Percentiles rank a stretch among this genome's conserved stretches.
These are phyloP conservation scores for Gymnoscopelus braueri DNA, from an alignment of 2,797 vertebrate genomes.

Conservation along the genomic window DNA sequence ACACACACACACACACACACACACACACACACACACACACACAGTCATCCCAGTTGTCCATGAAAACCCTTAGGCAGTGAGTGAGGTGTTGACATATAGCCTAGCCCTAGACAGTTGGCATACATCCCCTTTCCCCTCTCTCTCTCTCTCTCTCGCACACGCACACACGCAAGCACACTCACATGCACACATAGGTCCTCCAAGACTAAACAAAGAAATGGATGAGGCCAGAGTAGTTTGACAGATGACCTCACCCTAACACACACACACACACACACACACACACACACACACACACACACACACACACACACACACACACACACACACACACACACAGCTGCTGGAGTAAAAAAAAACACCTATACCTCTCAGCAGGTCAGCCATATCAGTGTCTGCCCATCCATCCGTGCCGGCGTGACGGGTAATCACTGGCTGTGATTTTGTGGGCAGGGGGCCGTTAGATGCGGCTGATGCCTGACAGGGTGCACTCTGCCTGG, in stretches of 20 bases:
- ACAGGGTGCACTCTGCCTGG: conserved; percentile 65
- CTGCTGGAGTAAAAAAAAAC: conserved; percentile 42
- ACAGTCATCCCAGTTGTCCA: neutral
- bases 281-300: conserved; percentile 16
- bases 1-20: conserved; percentile 13
- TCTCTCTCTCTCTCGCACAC: too few relatives aligned
- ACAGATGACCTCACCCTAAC: conserved; percentile 37
- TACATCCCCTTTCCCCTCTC: too few relatives aligned
- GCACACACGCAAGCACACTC: neutral
- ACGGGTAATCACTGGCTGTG: conserved; percentile 80
- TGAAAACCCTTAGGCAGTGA: too few relatives aligned
- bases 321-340: conserved; percentile 30
- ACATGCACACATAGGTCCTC: neutral
- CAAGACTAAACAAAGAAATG: conserved; percentile 39
- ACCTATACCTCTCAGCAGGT: conserved; percentile 52
- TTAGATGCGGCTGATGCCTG: conserved; percentile 69
- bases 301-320: conserved; percentile 6
- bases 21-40: neutral
- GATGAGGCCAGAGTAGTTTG: conserved; percentile 32
- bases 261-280: neutral
- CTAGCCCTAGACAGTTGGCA: too few relatives aligned
- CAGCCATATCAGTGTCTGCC: conserved; percentile 65
- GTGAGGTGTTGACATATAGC: too few relatives aligned
- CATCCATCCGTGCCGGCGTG: conserved; percentile 70
- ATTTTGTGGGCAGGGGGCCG: conserved; percentile 72